Evolutionary conservation across 2,797 vertebrate species (phyloP), one percentile per base, ranked within the genome.

Genomic region (Heterohyrax brucei): DNA sequence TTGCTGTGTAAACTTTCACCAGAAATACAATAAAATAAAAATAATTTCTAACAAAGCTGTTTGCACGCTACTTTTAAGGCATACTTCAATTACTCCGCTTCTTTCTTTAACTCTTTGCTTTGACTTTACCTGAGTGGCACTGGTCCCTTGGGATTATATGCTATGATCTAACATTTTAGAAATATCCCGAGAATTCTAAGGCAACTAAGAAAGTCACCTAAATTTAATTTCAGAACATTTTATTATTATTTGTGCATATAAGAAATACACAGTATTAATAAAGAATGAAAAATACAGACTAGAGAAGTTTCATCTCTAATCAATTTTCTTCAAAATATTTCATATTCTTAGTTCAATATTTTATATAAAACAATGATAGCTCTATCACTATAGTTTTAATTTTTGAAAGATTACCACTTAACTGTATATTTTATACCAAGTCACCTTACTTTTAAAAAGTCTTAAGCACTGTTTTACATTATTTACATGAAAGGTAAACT

Each of bases 261-360:
- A 95, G 91, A 93, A 87, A 79, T 75, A 92, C 88, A 92, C 87
- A 33, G 5, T n/a, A 33, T 53, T 93, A 26, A 33, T 91, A 44
- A 76, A 18, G 48, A 64, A 70, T 73, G 30, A 72, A 94, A 92
- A 91, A 62, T n/a, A 19, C 0, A 72, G 72, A 75, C 4, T 64
- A 30, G 48, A 84, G 21, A n/a, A 86, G 33, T 83, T 95, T 95
- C 46, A 85, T 82, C 86, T 80, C 53, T 5, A 46, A 75, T 3
- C 33, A 75, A 53, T 85, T 92, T 96, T 78, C 33, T 89, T 91
- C 28, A 89, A 93, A 91, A 81, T 70, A 85, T 68, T 89, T 85
- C 76, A 84, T 68, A 8, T n/a, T 64, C 39, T 96, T 82, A 53
- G 62, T 30, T 93, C 59, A 88, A 66, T 46, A 84, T 30, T 91